Base-by-base conservation (phyloP, 2,113 vertebrate genomes). In the Synodontis membranacea region DNA sequence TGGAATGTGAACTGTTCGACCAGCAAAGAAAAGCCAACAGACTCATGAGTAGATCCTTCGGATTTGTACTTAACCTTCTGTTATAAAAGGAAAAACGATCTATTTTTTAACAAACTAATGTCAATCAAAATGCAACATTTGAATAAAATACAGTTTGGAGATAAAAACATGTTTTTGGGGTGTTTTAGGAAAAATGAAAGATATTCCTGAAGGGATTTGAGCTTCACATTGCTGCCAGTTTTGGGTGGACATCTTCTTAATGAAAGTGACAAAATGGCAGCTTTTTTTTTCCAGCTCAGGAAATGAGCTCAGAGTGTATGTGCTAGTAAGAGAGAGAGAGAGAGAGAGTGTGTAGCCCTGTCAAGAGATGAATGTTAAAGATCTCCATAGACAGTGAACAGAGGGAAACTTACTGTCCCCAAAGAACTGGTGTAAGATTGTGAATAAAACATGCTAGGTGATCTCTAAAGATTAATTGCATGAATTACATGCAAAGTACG, bases 51-150 rank as follows among this genome's bases (percentile, higher is more conserved):
- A 80, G 85, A 86, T 87, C 28, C 88, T 52, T 34, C 56, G 89
- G 79, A 85, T 93, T 93, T 92, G 91, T 85, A 81, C 80, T 90
- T 87, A 68, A 85, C n/a, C 52, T 82, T 91, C 91, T 91, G 84
- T 80, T 85, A 44, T 48, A 75, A 64, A 46, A 79, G 58, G 81
- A n/a, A 64, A 87, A 52, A 17, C 44, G 52, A 46, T 83, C 25
- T 48, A n/a, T 81, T 72, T 72, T 62, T 78, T 72, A 86, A 86
- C 78, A 68, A 87, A 84, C 54, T 87, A 88, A 91, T 88, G 86
- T 92, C 83, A 93, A 70, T 93, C 91, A 92, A 88, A 91, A 93
- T 93, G 74, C 88, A 78, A 74, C 89, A 60, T 84, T 94, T 94
- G 92, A 95, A 94, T 89, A 89, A 89, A 90, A 81, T 7, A 31